Conservation (phyloP, 2,797 vertebrate species). For the Notolabrus celidotus region DNA sequence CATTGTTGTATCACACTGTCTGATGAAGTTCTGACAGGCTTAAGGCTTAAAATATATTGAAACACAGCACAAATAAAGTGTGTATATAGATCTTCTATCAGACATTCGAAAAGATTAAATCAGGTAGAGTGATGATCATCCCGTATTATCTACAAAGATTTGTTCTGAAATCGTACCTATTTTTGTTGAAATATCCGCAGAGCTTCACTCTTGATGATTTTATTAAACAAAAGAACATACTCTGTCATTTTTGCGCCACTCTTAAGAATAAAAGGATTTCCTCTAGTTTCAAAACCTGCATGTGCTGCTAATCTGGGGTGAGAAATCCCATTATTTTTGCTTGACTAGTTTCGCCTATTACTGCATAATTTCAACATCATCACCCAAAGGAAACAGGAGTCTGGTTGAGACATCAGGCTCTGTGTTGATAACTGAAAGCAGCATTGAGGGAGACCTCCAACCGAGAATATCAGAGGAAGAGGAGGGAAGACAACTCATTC, state of each 20-base stretch:
- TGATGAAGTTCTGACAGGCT: too few relatives aligned
- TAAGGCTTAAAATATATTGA: too few relatives aligned
- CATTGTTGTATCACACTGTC: too few relatives aligned
- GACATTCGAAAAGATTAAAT: not conserved
- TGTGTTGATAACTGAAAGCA: conserved; percentile 63
- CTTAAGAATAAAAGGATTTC: conserved; percentile 34
- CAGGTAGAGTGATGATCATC: not conserved
- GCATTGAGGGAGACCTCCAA: conserved; percentile 30
- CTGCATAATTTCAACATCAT: conserved; percentile 74
- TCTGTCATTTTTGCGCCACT: conserved; percentile 20
- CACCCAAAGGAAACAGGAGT: conserved; percentile 66
- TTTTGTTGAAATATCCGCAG: not conserved
- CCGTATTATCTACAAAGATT: not conserved
- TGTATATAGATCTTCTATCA: too few relatives aligned
- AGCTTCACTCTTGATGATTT: not conserved
- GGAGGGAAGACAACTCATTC: conserved; percentile 11
- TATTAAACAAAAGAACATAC: conserved; percentile 5
- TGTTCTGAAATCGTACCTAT: not conserved
- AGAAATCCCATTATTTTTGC: conserved; percentile 76
- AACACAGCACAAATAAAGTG: too few relatives aligned
- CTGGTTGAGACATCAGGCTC: conserved; percentile 69
- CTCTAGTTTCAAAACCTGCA: conserved; percentile 29
- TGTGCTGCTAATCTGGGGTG: conserved; percentile 52
- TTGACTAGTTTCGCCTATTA: conserved; percentile 77
- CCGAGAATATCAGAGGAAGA: conserved; percentile 27